Evolutionary conservation across 2,113 vertebrate genomes (phyloP), one percentile per base, ranked within the genome.

Genomic region (Hassar affinis): DNA sequence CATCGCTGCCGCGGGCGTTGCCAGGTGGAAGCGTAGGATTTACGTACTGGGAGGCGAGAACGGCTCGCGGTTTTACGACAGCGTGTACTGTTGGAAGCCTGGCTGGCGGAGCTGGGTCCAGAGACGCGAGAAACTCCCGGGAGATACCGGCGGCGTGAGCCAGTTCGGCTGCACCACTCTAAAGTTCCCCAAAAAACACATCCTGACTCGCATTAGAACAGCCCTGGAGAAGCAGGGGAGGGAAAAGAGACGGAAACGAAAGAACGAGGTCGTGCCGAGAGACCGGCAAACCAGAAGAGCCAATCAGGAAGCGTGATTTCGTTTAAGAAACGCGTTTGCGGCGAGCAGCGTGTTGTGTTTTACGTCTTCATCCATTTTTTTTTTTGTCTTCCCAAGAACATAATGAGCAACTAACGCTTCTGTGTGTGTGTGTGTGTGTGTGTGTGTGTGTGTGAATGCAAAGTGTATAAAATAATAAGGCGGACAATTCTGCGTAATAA

Each of bases 41-140:
- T 95, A 96, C 7, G 94, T 96, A 3, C 54, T 96, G 82, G 95
- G 94, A 0, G 95, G 95, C 2, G 94, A 95, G 42, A 95, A 95
- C 1, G 94, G 94, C 49, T 91, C 93, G 0, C 87, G 92, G 17
- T 94, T 94, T 71, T 95, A 95, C 0, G 94, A 95, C 88, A 94
- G 93, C 0, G 93, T 96, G 66, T 96, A 94, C 90, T 94, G 94
- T 56, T 96, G 95, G 95, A 95, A 93, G 80, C 94, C 95, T 0
- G 95, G 95, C 85, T 95, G 94, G 94, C 88, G 94, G 77, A 95
- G 94, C 87, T 95, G 94, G 94, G 94, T 95, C 8, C 94, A 95
- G 91, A 92, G 94, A 82, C 90, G 94, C 0, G 94, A 95, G 89
- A 95, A 95, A 82, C 92, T 95, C 52, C 94, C 94, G 0, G 93